Conservation (phyloP, 1,140 invertebrate genomes). For the Neodiprion pinetum region DNA sequence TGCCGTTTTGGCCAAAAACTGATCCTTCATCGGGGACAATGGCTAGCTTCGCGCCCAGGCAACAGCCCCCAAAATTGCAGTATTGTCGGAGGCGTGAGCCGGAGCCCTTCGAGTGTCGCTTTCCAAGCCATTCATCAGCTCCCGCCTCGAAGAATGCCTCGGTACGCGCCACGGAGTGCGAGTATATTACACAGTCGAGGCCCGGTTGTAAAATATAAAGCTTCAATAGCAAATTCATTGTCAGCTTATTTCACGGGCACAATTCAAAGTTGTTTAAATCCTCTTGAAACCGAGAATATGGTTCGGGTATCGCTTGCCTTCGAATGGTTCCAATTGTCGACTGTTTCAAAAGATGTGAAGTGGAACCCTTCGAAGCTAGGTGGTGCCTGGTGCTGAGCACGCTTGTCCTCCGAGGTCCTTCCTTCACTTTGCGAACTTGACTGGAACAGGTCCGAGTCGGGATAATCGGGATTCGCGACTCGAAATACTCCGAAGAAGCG, state of each 20-base stretch:
- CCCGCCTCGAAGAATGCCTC: slow-evolving; percentile 37
- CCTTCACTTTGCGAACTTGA: not conserved
- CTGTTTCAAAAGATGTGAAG: slow-evolving; percentile 51
- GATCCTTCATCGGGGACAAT: slow-evolving; percentile 39
- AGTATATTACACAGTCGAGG: slow-evolving; percentile 19
- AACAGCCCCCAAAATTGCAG: slow-evolving; percentile 13
- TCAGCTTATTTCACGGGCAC: slow-evolving; percentile 24
- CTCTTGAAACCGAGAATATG: slow-evolving; percentile 46
- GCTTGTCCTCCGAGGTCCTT: slow-evolving; percentile 27
- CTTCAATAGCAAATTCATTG: slow-evolving; percentile 11
- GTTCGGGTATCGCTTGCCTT: slow-evolving; percentile 51
- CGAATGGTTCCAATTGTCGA: slow-evolving; percentile 56
- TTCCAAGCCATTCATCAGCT: slow-evolving; percentile 43
- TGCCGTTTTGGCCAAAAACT: slow-evolving; percentile 43
- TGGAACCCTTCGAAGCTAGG: slow-evolving; percentile 34
- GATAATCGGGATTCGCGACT: slow-evolving; percentile 19
- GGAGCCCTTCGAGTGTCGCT: slow-evolving; percentile 36
- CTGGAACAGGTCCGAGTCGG: not conserved
- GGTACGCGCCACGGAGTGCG: not conserved
- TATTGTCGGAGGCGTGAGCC: slow-evolving; percentile 42
- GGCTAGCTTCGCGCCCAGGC: slow-evolving; percentile 28
- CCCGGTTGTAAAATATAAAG: slow-evolving; percentile 38
- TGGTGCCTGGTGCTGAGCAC: not conserved
- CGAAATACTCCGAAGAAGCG: slow-evolving; percentile 8
- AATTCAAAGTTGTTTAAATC: slow-evolving; percentile 59